A percentile compares a stretch with the other conserved stretches of the same genome.
These are phyloP conservation scores for Carapus acus DNA, from an alignment of 2,797 vertebrate species.

Conservation along the genomic window DNA sequence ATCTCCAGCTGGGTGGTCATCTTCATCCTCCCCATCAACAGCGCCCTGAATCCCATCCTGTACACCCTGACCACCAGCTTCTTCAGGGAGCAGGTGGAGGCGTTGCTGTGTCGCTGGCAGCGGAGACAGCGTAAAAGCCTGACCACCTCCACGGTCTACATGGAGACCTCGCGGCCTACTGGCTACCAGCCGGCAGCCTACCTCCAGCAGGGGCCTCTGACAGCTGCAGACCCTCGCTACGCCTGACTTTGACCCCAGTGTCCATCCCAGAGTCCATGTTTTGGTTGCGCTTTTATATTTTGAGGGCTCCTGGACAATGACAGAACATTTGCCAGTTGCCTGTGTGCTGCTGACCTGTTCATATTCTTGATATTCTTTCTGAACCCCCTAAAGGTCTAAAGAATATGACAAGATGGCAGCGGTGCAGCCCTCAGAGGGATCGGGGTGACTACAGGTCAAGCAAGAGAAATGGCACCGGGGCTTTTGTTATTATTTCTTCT, in stretches of 20 bases:
- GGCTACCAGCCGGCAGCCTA: slow-evolving; percentile 61
- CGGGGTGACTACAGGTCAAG: not conserved
- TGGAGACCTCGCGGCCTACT: slow-evolving; percentile 49
- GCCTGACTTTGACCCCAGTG: too few species aligned
- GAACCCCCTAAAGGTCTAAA: not conserved
- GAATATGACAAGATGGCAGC: not conserved
- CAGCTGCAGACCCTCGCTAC: slow-evolving; percentile 57
- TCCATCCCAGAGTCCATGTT: too few species aligned
- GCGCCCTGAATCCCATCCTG: slow-evolving; percentile 78
- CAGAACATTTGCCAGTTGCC: slow-evolving; percentile 3
- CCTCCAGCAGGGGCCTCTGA: slow-evolving; percentile 59
- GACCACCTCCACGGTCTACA: slow-evolving; percentile 66
- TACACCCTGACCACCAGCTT: slow-evolving; percentile 79
- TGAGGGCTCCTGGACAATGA: too few species aligned
- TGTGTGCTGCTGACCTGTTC: slow-evolving; percentile 5
- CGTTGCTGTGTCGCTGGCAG: slow-evolving; percentile 72
- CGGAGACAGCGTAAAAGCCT: slow-evolving; percentile 70
- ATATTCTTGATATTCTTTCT: not conserved
- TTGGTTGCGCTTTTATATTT: too few species aligned
- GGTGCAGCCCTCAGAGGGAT: not conserved
- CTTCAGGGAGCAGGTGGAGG: slow-evolving; percentile 80
- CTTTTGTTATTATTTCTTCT: too few species aligned
- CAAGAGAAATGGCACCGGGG: too few species aligned
- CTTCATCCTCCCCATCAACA: slow-evolving; percentile 81
- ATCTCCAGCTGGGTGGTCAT: slow-evolving; percentile 79